A percentile compares a stretch with the other conserved stretches of the same genome.
phyloP scores from a whole-genome alignment of 2,797 vertebrate species.

The Gambelia wislizenii region DNA sequence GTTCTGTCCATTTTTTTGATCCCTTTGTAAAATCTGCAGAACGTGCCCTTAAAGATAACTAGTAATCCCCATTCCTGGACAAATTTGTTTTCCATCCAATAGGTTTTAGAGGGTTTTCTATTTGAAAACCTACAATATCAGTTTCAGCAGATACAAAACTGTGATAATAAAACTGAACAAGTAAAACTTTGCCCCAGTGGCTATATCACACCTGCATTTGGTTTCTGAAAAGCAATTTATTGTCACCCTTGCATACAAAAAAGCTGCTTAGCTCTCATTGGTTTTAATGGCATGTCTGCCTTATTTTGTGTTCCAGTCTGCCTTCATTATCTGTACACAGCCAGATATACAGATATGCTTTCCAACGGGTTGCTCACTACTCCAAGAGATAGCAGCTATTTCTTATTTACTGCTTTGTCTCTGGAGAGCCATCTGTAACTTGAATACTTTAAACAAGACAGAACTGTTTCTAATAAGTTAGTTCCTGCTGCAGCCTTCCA shows the following conservation, averaged over 20 bases:
- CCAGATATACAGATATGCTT: neutral
- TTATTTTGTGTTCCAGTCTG: neutral
- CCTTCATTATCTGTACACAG: neutral
- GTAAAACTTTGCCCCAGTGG: too few species aligned
- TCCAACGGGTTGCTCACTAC: neutral
- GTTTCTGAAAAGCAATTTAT: neutral
- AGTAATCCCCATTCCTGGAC: neutral
- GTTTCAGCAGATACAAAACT: neutral
- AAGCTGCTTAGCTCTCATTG: neutral
- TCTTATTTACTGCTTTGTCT: slow-evolving; percentile 24
- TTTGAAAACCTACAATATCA: neutral
- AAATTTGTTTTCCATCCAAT: neutral
- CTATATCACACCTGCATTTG: neutral
- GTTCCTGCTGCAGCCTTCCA: neutral
- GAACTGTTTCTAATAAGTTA: slow-evolving; percentile 5
- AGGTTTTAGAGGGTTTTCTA: neutral
- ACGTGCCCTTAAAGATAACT: neutral
- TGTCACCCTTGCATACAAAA: neutral
- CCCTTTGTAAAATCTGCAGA: neutral
- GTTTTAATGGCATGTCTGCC: neutral
- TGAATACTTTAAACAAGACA: neutral
- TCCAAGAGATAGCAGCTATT: slow-evolving; percentile 12
- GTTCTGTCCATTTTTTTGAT: neutral
- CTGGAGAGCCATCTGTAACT: neutral
- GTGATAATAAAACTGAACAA: neutral